Conservation (phyloP, 2,888 invertebrate species). For the Anorthoa munda region DNA sequence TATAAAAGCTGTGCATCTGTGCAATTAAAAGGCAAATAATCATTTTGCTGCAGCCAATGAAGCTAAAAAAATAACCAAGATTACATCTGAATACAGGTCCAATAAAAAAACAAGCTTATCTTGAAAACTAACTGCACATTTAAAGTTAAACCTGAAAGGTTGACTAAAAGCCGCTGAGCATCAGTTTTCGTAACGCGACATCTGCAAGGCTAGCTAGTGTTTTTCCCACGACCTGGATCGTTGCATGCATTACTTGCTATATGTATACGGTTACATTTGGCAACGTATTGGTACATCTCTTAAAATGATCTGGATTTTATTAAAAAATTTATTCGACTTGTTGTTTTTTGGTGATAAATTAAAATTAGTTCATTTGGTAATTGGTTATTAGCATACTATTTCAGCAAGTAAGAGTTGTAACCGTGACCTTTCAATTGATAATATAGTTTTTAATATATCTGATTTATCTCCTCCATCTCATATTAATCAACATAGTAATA, state of each 20-base stretch:
- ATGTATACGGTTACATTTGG: constrained; percentile 43
- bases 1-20: too few species aligned
- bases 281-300: constrained; percentile 61
- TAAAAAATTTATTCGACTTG: neutral
- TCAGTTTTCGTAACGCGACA: constrained; percentile 60
- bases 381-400: neutral
- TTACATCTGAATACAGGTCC: neutral
- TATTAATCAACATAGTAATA: neutral
- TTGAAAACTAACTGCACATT: neutral
- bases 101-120: neutral
- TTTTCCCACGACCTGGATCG: constrained; percentile 61
- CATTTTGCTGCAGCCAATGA: neutral
- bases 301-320: constrained; percentile 51
- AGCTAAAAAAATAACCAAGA: neutral
- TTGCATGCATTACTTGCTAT: constrained; percentile 51
- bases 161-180: constrained; percentile 21
- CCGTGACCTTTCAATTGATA: neutral
- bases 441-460: neutral
- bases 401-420: neutral
- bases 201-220: constrained; percentile 52
- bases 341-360: neutral
- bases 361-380: neutral
- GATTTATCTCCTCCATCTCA: neutral
- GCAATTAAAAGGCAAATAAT: neutral
- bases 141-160: constrained; percentile 19